Base-by-base conservation (phyloP, 2,888 invertebrate genomes). In the Oscheius sp. region DNA sequence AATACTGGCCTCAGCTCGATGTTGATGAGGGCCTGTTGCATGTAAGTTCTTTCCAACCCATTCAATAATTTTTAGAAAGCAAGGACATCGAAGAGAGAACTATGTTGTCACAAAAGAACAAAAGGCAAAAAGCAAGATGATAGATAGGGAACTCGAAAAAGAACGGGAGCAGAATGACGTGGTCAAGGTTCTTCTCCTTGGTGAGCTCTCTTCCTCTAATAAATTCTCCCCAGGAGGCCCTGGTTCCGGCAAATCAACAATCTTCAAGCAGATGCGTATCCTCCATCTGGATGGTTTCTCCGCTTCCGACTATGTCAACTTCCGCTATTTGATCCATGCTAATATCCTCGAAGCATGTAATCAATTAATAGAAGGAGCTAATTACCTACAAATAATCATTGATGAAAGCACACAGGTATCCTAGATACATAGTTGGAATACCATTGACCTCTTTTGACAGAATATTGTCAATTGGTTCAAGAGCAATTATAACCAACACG, bases 111-210 rank as follows among this genome's bases (percentile, higher is more conserved):
- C 24, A 2, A 22, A 28, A n/a, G 50, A 50, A 26, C 50, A 50
- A 71, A 47, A 63, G 17, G 44, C 68, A 14, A 70, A 77, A 4
- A 98, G 97, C 90, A 94, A 95, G 90, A 95, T 97, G 91, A 98
- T 98, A 89, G 97, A 98, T 90, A 92, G 94, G 89, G 96, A 97
- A 90, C 91, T 98, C 88, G 92, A 95, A 87, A 93, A 95, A 90
- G 98, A 97, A 90, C 96, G 97, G 88, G 91, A 61, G 87, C 88
- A 41, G 12, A 17, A 65, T 87, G 87, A 45, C 88, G 86, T 36
- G 87, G 88, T 9, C 88, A 88, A 76, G 87, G 87, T 70, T 88
- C 88, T 28, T 87, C 88, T 69, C 87, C 88, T 64, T 6, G 54
- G 54, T 54, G 2, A 20, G 33, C 36, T 1, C 41, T 14, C 36